A percentile compares a stretch with the other conserved stretches of the same genome.
Evolutionary conservation across 2,113 vertebrate genomes (phyloP).

Genomic region (Pagrus major): DNA sequence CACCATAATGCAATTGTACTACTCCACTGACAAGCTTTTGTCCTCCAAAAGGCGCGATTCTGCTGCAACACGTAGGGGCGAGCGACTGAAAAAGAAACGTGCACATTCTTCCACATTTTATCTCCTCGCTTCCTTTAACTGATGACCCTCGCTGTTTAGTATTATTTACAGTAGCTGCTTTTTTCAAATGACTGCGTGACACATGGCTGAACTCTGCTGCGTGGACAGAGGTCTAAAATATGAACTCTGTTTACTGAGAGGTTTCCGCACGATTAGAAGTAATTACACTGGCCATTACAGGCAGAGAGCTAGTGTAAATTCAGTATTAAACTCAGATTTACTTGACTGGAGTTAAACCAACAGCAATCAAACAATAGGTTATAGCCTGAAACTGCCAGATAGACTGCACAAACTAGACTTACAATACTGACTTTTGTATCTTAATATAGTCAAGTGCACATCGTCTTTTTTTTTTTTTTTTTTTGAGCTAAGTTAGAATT

Average conservation of each 20-base stretch:
- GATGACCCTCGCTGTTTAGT: background rate
- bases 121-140: background rate
- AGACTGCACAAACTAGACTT: background rate
- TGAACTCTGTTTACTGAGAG: conserved; percentile 56
- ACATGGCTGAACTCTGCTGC: conserved; percentile 59
- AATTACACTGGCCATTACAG: conserved; percentile 57
- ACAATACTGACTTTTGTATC: background rate
- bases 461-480: too few relatives aligned
- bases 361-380: conserved; percentile 43
- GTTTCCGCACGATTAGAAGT: conserved; percentile 69
- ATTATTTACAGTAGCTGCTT: conserved; percentile 38
- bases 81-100: conserved; percentile 8
- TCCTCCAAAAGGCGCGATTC: background rate
- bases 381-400: conserved; percentile 5
- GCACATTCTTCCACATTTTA: background rate
- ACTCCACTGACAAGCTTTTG: background rate
- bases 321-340: conserved; percentile 43
- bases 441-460: background rate
- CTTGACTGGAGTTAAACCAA: conserved; percentile 53
- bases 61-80: background rate
- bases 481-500: background rate
- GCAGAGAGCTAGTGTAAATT: conserved; percentile 34
- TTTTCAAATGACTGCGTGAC: conserved; percentile 34
- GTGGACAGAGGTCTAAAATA: conserved; percentile 37
- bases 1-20: background rate